Percentiles rank a stretch among this genome's conserved stretches.
phyloP scores from a whole-genome alignment of 2,888 invertebrate species.

The Acanthosoma haemorrhoidale region DNA sequence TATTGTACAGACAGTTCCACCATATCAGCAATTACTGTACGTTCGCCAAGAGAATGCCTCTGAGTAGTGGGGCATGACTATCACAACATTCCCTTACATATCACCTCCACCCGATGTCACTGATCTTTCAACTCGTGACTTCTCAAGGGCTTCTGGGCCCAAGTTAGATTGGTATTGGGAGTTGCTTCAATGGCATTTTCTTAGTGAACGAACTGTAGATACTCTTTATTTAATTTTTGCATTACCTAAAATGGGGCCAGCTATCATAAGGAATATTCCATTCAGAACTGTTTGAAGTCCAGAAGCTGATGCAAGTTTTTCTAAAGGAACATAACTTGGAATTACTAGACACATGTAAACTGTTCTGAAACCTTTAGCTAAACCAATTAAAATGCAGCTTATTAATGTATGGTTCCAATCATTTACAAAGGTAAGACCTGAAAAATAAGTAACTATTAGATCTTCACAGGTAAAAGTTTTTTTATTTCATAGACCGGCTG shows the following conservation, averaged over 20 bases:
- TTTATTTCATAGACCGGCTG: neutral
- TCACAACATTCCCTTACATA: too few species aligned
- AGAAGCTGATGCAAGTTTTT: conserved; percentile 60
- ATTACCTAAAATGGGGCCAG: conserved; percentile 61
- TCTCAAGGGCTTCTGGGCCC: too few species aligned
- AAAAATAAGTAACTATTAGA: neutral
- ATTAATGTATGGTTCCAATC: conserved; percentile 46
- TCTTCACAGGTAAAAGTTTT: neutral
- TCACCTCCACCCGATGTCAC: too few species aligned
- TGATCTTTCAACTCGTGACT: too few species aligned
- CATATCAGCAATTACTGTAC: too few species aligned
- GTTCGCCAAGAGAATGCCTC: too few species aligned
- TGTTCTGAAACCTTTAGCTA: conserved; percentile 63
- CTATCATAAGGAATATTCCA: conserved; percentile 55
- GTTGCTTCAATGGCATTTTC: too few species aligned
- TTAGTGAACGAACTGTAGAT: too few species aligned
- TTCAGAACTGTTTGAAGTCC: conserved; percentile 66
- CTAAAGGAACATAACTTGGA: conserved; percentile 62
- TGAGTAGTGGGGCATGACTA: too few species aligned
- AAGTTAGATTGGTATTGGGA: too few species aligned
- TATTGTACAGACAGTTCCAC: too few species aligned
- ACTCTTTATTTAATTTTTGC: too few species aligned
- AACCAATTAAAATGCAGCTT: conserved; percentile 57
- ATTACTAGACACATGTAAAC: conserved; percentile 65
- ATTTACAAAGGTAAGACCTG: conserved; percentile 47